Evolutionary conservation across 1,140 invertebrate genomes (phyloP), one percentile per base, ranked within the genome.

Genomic region (Marisa cornuarietis): DNA sequence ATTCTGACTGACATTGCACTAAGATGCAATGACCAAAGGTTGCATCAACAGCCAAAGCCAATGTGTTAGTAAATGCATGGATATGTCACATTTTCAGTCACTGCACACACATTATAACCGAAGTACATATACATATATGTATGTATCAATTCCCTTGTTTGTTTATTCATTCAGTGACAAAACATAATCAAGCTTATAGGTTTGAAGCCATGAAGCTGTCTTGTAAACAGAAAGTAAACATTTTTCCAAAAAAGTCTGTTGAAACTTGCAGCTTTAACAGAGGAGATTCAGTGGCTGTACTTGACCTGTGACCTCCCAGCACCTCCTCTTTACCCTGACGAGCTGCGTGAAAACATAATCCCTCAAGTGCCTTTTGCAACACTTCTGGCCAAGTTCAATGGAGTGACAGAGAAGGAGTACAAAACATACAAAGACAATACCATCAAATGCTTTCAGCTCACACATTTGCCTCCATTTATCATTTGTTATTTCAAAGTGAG

Each of bases 341-440:
- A 99, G 91, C 95, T 98, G 83, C 94, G 96, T 79, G 98, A 99
- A 91, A 99, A 99, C 91, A 99, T 99, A 85, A 99, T 99, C 89
- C 98, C 98, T 71, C 98, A 99, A 95, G 96, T 99, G 8, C 99
- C 98, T 90, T 93, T 99, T 26, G 97, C 96, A 85, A 95, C 95
- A 71, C 91, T 99, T 68, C 92, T 99, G 62, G 95, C 95, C 68
- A 99, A 99, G 92, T 99, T 99, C 89, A 99, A 99, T 92, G 98
- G 98, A 7, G 93, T 95, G 74, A 93, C 94, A 31, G 97, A 99
- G 87, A 99, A 99, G 90, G 99, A 99, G 90, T 99, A 99, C 90
- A 99, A 99, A 92, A 99, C 98, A 0, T 99, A 99, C 89, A 99
- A 99, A 90, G 98, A 99, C 89, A 99, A 98, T 88, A 97, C 97